A percentile compares a stretch with the other conserved stretches of the same genome.
These are phyloP conservation scores for Protosalanx chinensis DNA, from an alignment of 2,797 vertebrate species.

Conservation along the genomic window DNA sequence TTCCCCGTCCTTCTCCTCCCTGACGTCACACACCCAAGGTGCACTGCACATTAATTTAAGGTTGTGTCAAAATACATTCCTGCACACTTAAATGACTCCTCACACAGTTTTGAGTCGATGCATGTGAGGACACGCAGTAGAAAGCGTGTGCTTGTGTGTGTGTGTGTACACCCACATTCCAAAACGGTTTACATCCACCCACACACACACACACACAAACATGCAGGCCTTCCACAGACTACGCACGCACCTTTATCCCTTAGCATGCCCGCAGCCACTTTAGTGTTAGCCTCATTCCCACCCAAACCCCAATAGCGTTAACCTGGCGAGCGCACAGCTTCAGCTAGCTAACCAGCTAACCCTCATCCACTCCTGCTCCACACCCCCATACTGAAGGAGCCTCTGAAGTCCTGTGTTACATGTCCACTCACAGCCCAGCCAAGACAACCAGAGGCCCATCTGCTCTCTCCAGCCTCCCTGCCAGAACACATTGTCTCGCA, in stretches of 20 bases:
- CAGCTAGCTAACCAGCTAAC: background rate
- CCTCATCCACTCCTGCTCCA: conserved; percentile 41
- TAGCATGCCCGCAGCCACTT: conserved; percentile 6
- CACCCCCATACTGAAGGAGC: conserved; percentile 55
- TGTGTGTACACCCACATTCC: background rate
- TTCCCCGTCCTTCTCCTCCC: conserved; percentile 29
- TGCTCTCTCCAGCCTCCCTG: conserved; percentile 35
- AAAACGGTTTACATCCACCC: background rate
- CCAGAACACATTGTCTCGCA: conserved; percentile 12
- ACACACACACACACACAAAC: conserved; percentile 12
- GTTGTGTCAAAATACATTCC: too few relatives aligned
- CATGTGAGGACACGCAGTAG: conserved; percentile 2
- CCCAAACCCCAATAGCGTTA: background rate
- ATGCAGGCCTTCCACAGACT: conserved; percentile 17
- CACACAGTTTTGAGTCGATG: too few relatives aligned
- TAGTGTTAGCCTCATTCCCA: background rate
- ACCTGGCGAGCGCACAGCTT: background rate
- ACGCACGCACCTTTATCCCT: background rate
- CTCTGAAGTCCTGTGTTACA: conserved; percentile 61
- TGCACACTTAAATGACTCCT: too few relatives aligned
- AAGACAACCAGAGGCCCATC: conserved; percentile 44
- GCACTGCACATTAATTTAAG: background rate
- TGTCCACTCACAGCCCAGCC: conserved; percentile 45
- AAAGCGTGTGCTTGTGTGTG: background rate
- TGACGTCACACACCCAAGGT: conserved; percentile 19